Evolutionary conservation across 2,113 vertebrate genomes (phyloP).

Genomic region (Carlito syrichta): DNA sequence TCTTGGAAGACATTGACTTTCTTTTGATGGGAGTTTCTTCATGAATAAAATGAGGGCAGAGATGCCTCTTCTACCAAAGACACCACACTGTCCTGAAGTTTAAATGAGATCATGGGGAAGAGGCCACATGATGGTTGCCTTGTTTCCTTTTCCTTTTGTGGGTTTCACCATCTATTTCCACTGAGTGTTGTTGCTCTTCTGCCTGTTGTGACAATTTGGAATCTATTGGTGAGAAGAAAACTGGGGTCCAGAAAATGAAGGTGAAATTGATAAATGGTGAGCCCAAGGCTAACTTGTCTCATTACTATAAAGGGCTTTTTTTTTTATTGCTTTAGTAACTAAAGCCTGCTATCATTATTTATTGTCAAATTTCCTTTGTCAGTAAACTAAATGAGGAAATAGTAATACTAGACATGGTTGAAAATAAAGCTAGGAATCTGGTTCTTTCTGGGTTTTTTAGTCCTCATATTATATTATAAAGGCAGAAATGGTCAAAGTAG

Average conservation of each 20-base stretch:
- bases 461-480: neutral
- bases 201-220: neutral
- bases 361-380: neutral
- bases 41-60: neutral
- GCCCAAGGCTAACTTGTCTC: neutral
- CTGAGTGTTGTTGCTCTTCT: neutral
- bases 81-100: rapidly evolving
- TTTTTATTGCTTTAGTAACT: neutral
- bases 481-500: neutral
- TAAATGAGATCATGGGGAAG: neutral
- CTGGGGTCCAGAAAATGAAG: neutral
- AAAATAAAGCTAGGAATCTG: neutral
- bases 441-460: neutral
- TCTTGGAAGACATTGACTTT: neutral
- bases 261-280: neutral
- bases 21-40: neutral
- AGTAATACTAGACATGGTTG: neutral
- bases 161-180: neutral
- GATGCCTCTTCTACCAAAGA: neutral
- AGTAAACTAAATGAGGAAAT: neutral
- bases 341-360: neutral
- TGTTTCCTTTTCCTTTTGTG: neutral
- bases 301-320: neutral
- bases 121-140: rapidly evolving
- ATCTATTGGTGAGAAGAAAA: neutral